Conservation (phyloP, 2,113 vertebrate genomes). For the Fregetta grallaria region DNA sequence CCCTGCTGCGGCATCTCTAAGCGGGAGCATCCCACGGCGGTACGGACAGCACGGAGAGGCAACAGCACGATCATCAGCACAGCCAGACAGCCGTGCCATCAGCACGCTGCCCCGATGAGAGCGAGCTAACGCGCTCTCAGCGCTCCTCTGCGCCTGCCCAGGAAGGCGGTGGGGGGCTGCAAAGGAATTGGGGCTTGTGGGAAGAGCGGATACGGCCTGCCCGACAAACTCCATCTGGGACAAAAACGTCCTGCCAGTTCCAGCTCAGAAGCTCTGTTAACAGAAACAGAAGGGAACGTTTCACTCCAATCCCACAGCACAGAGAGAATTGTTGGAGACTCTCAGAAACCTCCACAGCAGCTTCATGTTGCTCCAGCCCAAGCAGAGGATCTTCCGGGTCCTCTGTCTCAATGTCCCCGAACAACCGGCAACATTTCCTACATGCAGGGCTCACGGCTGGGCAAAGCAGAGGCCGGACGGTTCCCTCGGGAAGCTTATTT, state of each 20-base stretch:
- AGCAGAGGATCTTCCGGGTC: background rate
- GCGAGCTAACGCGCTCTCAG: accelerated
- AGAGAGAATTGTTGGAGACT: accelerated
- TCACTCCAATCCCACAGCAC: background rate
- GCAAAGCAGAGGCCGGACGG: background rate
- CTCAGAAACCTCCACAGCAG: accelerated
- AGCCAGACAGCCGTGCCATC: accelerated
- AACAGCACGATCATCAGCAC: accelerated
- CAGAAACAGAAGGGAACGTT: background rate
- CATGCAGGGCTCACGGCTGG: accelerated
- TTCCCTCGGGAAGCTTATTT: background rate
- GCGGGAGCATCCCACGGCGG: background rate
- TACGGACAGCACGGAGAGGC: accelerated
- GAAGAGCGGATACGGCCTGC: background rate
- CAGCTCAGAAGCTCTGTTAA: background rate
- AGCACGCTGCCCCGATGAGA: background rate
- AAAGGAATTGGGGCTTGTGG: background rate
- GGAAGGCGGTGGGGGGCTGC: background rate
- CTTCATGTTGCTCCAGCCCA: background rate
- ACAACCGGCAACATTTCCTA: accelerated
- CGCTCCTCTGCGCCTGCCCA: background rate
- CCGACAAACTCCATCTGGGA: background rate
- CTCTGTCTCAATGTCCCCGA: accelerated
- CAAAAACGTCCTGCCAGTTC: background rate
- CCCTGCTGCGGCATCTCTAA: accelerated